A percentile compares a stretch with the other conserved stretches of the same genome.
Conservation (phyloP, 1,140 invertebrate species). For the Psix sp. region DNA sequence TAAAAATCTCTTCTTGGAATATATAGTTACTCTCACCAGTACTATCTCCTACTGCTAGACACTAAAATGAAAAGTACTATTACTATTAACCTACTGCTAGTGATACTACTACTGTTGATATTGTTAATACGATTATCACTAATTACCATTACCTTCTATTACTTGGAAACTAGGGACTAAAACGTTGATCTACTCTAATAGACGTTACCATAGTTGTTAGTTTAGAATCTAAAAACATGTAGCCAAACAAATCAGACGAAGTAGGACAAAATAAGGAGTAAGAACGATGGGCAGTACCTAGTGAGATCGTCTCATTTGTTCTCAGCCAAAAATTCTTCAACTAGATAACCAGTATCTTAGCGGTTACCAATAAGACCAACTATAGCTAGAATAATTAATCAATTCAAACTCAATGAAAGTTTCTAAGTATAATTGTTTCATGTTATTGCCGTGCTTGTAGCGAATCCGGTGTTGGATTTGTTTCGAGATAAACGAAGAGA, state of each 20-base stretch:
- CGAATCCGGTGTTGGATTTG: constrained; percentile 6
- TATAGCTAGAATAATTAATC: constrained; percentile 23
- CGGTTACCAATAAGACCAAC: not conserved
- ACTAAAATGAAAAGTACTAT: constrained; percentile 56
- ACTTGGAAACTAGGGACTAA: constrained; percentile 61
- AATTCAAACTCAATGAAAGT: constrained; percentile 35
- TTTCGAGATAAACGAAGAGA: not conserved
- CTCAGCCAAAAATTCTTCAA: constrained; percentile 21
- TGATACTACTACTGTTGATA: constrained; percentile 62
- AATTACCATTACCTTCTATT: constrained; percentile 55
- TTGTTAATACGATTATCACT: constrained; percentile 60
- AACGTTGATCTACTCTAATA: constrained; percentile 67
- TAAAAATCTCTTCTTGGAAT: too few species aligned
- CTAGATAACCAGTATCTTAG: constrained; percentile 22
- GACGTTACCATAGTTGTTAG: constrained; percentile 66
- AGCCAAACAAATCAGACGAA: constrained; percentile 45
- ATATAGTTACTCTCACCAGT: constrained; percentile 42
- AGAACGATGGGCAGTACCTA: constrained; percentile 9
- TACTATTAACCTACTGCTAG: constrained; percentile 55
- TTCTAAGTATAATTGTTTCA: constrained; percentile 35
- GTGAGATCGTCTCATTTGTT: constrained; percentile 30
- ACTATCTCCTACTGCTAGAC: constrained; percentile 63
- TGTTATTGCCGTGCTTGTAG: constrained; percentile 23
- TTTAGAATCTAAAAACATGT: constrained; percentile 40
- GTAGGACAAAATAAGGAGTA: constrained; percentile 19